phyloP scores from a whole-genome alignment of 2,888 invertebrate species.

The Scaptomyza cyrtandrae region DNA sequence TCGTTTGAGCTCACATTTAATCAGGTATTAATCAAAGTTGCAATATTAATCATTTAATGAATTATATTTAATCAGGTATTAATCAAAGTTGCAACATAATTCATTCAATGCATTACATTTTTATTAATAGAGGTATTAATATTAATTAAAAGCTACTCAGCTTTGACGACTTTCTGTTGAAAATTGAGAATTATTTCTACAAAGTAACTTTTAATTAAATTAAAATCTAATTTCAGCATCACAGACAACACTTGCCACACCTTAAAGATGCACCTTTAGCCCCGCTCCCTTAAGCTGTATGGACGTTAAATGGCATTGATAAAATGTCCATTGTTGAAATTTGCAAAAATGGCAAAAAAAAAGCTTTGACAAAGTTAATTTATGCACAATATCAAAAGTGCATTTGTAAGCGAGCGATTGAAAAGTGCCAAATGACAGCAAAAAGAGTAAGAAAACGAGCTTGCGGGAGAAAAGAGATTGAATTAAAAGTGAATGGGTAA shows the following conservation, averaged over 20 bases:
- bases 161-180: not conserved
- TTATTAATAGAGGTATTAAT: no score
- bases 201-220: slow-evolving; percentile 14
- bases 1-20: no score
- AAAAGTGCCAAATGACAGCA: slow-evolving; percentile 14
- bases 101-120: no score
- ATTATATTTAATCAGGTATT: no score
- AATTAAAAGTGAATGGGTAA: slow-evolving; percentile 15
- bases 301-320: slow-evolving; percentile 31
- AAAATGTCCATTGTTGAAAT: slow-evolving; percentile 60
- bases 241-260: slow-evolving; percentile 41
- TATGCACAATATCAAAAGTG: slow-evolving; percentile 70
- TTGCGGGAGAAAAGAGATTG: not conserved
- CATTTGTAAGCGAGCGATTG: slow-evolving; percentile 24
- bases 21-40: no score
- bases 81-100: no score
- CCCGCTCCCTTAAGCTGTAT: slow-evolving; percentile 9
- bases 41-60: no score
- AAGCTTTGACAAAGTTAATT: slow-evolving; percentile 68
- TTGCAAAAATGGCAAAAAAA: slow-evolving; percentile 31
- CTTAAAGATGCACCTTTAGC: not conserved
- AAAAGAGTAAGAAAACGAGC: not conserved
- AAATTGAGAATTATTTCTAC: not conserved
- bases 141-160: not conserved
- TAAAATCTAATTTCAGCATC: slow-evolving; percentile 23